A percentile compares a stretch with the other conserved stretches of the same genome.
phyloP scores from a whole-genome alignment of 2,888 invertebrate genomes.

The Hedychridium roseum region DNA sequence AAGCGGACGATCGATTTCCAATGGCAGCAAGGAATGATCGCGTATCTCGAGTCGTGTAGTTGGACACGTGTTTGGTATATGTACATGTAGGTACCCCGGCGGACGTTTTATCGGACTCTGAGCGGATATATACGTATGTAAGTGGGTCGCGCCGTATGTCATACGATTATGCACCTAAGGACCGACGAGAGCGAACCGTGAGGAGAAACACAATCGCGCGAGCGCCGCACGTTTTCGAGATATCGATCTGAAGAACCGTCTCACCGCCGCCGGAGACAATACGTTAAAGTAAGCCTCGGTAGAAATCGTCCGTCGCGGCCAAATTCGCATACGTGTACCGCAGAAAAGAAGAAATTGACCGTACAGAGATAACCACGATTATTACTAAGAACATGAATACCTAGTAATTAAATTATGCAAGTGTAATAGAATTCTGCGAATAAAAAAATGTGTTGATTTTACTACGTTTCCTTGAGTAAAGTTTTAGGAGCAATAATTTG shows the following conservation, averaged over 20 bases:
- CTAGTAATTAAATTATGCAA: no score
- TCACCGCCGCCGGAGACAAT: constrained; percentile 14
- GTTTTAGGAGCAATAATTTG: no score
- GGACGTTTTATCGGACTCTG: not conserved
- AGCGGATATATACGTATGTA: constrained; percentile 8
- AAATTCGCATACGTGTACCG: no score
- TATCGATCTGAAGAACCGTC: constrained; percentile 20
- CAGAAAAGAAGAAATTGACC: no score
- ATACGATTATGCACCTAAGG: constrained; percentile 29
- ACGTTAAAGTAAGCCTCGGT: no score
- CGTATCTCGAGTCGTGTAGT: constrained; percentile 20
- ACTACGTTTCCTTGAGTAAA: not conserved
- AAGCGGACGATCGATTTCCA: no score
- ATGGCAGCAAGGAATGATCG: no score
- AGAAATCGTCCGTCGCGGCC: no score
- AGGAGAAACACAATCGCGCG: constrained; percentile 26
- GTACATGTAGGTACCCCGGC: constrained; percentile 2
- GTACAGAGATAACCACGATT: no score
- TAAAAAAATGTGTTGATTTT: not conserved
- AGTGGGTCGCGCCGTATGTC: constrained; percentile 29
- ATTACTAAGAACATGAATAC: no score
- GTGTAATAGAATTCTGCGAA: no score
- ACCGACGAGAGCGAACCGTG: constrained; percentile 15
- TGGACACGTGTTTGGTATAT: constrained; percentile 24
- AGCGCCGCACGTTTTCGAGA: constrained; percentile 14